Base-by-base conservation (phyloP, 2,113 vertebrate species). In the Toxotes jaculatrix region DNA sequence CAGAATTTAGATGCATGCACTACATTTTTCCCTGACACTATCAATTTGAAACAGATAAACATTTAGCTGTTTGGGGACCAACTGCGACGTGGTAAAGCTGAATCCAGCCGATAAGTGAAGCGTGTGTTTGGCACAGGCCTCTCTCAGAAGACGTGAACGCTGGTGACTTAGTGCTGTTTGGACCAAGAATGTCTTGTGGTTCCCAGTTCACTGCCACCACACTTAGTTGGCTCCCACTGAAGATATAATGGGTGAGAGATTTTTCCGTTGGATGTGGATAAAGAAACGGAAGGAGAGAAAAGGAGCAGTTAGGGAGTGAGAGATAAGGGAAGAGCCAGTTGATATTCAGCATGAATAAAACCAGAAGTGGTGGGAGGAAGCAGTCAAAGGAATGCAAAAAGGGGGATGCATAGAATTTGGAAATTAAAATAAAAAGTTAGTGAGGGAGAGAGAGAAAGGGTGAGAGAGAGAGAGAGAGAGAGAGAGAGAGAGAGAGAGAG, bases 201-300 rank as follows among this genome's bases (percentile, higher is more conserved):
- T 95, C 91, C 83, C 80, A 92, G 90, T 93, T 93, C 90, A 87
- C 92, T 94, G 94, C 94, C 94, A 94, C 94, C 95, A 93, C 95
- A 95, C 89, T 94, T 51, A 70, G 92, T 86, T 94, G 95, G 94
- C 93, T 93, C 89, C 89, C 86, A 79, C 92, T 77, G 88, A 87
- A 95, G 92, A 94, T 91, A 93, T 94, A 95, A 94, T 93, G 94
- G 95, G 91, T 93, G 91, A 95, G 89, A 95, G 87, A 90, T 90
- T 92, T 95, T 96, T 95, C 95, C 94, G 70, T 91, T 94, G 94
- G 93, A 94, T 89, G 86, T 77, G 88, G 90, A 93, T 92, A 74
- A 90, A 93, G 90, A 88, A 82, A 70, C 80, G 87, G 90, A 90
- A 84, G 85, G 80, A 76, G 65, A 83, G 70, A 83, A 77, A 82